phyloP scores from a whole-genome alignment of 2,888 invertebrate species.

The Drosophila cognata region DNA sequence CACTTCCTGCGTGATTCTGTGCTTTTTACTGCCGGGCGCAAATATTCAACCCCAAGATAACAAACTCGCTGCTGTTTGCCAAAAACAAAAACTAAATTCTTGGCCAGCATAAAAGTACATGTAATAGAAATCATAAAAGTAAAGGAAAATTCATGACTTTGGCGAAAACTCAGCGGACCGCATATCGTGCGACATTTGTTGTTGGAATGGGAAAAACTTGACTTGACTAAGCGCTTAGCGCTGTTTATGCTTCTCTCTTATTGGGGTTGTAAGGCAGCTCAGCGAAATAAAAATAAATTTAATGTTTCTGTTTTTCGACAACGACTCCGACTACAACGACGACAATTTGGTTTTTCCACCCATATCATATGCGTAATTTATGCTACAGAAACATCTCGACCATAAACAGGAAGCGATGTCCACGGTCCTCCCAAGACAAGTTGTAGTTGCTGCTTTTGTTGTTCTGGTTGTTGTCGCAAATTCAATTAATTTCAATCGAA shows the following conservation, averaged over 20 bases:
- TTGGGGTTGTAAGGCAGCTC: conserved; percentile 57
- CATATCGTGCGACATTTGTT: conserved; percentile 63
- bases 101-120: conserved; percentile 58
- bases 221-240: conserved; percentile 67
- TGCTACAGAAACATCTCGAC: conserved; percentile 76
- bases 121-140: conserved; percentile 81
- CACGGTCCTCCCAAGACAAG: conserved; percentile 25
- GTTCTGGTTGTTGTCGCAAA: conserved; percentile 69
- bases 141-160: conserved; percentile 81
- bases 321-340: conserved; percentile 25
- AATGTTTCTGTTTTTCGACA: conserved; percentile 79
- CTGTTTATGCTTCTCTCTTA: conserved; percentile 40
- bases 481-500: conserved; percentile 85
- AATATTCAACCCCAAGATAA: conserved; percentile 61
- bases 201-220: conserved; percentile 13
- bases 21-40: conserved; percentile 35
- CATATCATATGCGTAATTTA: conserved; percentile 74
- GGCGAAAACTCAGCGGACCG: conserved; percentile 73
- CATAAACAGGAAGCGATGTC: conserved; percentile 74
- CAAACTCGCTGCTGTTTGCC: conserved; percentile 46
- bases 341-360: conserved; percentile 43
- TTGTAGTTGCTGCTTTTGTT: conserved; percentile 52
- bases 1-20: conserved; percentile 77
- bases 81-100: conserved; percentile 75
- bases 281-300: conserved; percentile 81